Evolutionary conservation across 2,888 invertebrate species (phyloP), one percentile per base, ranked within the genome.

Genomic region (Pyrocoelia pectoralis): DNA sequence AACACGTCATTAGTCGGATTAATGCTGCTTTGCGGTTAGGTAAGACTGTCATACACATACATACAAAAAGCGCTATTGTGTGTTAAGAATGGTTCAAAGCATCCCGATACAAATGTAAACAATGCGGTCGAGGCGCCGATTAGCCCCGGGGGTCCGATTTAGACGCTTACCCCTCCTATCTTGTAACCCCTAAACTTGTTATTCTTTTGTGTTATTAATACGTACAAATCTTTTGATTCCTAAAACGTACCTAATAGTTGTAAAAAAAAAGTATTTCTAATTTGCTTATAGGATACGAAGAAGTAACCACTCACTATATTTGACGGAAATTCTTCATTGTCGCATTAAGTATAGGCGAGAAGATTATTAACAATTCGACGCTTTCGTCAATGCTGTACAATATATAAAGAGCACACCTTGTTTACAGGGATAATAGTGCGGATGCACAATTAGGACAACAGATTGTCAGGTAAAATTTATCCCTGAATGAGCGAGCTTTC

Each of bases 111-210:
- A 74, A 74, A 70, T 74, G 77, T 77, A 79, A 77, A 80, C 78
- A 80, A 79, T 79, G 73, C 72, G 72, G 72, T 71, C 71, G 76
- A 78, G 77, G 78, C 78, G 78, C 75, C 78, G 77, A 77, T 76
- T 76, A 75, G 65, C 77, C 74, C 73, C 76, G 68, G 76, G 77
- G 76, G 76, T 74, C 67, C 74, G 71, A 72, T 74, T 74, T 69
- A 69, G 41, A 54, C 53, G 53, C 60, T 56, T 29, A 40, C 60
- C 66, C 60, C 63, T 66, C 63, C 50, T 50, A 57, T 60, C 57
- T 29, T 65, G 64, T 65, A 65, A 64, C 73, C 73, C 73, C 68
- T 75, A 76, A 76, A 76, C 76, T 74, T 74, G 76, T 76, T 77
- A 76, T 76, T 69, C 73, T 75, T 75, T 77, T 77, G 77, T 76